Base-by-base conservation (phyloP, 2,113 vertebrate genomes). In the Takifugu bimaculatus region DNA sequence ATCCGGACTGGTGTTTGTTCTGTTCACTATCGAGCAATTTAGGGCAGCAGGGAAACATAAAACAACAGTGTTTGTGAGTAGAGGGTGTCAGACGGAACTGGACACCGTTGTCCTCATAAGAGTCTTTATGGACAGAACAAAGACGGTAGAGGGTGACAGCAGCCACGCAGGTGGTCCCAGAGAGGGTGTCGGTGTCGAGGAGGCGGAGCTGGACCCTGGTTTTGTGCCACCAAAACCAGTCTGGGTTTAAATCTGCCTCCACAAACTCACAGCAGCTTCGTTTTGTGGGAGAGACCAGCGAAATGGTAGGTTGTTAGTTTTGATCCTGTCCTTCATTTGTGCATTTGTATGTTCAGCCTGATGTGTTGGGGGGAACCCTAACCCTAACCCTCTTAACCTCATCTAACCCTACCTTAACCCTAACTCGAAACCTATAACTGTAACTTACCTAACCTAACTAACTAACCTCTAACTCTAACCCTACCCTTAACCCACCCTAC, bases 301-400 rank as follows among this genome's bases (percentile, higher is more conserved):
- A 53, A 77, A 80, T 55, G 57, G 85, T 87, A 83, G 85, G 85
- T 87, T 61, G 65, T 14, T 73, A 44, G 11, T 42, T 44, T n/a
- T 26, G 13, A 13, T 13, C 4, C 26, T 52, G n/a, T 35, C 27
- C 10, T 47, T 47, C 32, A 35, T 35, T 5, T 20, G 20, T 20
- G 20, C 20, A 20, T 20, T 20, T 20, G 20, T 20, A 20, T 20
- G 20, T 20, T 20, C 20, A 20, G 20, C 20, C 20, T 20, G 20
- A 20, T 20, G 20, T 20, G 20, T 20, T 20, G 20, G 20, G 20
- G 20, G 20, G 20, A 20, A 20, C 1, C 20, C 20, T 20, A 20
- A 20, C 20, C 20, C 20, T 20, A 20, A 20, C 20, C 20, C 20
- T 20, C 20, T 20, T 20, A 20, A 20, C 20, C n/a, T n/a, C n/a